Evolutionary conservation across 2,113 vertebrate species (phyloP).

Genomic region (Zeus faber): DNA sequence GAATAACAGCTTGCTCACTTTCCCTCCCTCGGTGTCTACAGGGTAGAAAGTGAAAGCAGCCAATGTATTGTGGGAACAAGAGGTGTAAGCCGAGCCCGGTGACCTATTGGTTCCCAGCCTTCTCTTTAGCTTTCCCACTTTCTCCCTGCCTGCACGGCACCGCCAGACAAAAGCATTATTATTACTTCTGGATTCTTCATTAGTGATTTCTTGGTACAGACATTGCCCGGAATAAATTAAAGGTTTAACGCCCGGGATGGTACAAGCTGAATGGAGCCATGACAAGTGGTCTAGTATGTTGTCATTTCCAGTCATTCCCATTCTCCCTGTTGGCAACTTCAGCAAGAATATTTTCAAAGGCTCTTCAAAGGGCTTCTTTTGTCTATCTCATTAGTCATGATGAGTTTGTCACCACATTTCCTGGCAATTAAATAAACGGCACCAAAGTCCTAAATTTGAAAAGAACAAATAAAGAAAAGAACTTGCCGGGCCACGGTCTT

Average conservation of each 20-base stretch:
- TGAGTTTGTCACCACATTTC: no score
- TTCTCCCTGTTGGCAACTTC: constrained; percentile 27
- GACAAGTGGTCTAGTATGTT: background rate
- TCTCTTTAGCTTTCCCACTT: constrained; percentile 53
- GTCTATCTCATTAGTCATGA: no score
- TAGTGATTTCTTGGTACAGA: constrained; percentile 43
- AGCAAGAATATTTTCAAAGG: constrained; percentile 22
- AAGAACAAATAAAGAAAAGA: no score
- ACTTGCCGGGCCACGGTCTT: no score
- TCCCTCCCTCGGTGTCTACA: constrained; percentile 22
- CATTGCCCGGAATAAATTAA: constrained; percentile 50
- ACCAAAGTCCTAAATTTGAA: no score
- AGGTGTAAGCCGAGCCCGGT: constrained; percentile 59
- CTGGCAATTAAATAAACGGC: no score
- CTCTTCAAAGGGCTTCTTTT: constrained; percentile 1
- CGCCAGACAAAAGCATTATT: constrained; percentile 67
- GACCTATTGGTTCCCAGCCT: constrained; percentile 62
- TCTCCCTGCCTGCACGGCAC: constrained; percentile 40
- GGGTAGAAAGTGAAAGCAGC: constrained; percentile 35
- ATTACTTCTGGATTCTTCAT: constrained; percentile 45
- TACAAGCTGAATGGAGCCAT: constrained; percentile 29
- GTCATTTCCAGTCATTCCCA: constrained; percentile 33
- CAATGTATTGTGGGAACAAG: constrained; percentile 58
- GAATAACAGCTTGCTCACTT: constrained; percentile 56
- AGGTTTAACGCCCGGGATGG: constrained; percentile 44